Percentiles rank a stretch among this genome's conserved stretches.
Evolutionary conservation across 2,113 vertebrate genomes (phyloP).

Genomic region (Melospiza georgiana): DNA sequence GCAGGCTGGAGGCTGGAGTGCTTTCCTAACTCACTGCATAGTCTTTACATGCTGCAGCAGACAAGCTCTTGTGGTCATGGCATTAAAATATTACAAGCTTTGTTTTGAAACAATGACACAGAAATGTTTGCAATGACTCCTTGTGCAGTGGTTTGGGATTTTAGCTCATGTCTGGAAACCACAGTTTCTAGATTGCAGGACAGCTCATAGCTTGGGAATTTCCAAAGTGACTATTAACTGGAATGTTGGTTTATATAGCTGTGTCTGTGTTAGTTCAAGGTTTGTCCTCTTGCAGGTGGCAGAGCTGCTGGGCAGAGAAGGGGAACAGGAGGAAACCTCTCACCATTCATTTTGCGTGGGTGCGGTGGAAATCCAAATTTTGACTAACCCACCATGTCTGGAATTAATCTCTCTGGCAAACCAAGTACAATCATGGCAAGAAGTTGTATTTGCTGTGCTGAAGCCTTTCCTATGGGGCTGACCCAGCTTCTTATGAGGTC

Average conservation of each 20-base stretch:
- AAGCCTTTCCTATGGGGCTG: background rate
- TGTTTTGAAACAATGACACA: slow-evolving; percentile 72
- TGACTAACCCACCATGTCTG: background rate
- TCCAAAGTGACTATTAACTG: slow-evolving; percentile 67
- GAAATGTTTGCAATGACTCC: slow-evolving; percentile 59
- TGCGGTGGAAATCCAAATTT: slow-evolving; percentile 28
- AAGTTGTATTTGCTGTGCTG: background rate
- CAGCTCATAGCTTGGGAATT: slow-evolving; percentile 71
- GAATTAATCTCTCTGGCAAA: slow-evolving; percentile 40
- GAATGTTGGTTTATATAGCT: slow-evolving; percentile 40
- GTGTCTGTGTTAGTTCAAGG: slow-evolving; percentile 18
- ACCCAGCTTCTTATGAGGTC: background rate
- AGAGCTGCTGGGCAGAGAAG: background rate
- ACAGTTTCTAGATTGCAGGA: slow-evolving; percentile 72
- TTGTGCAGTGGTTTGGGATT: slow-evolving; percentile 69
- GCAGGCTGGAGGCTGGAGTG: background rate
- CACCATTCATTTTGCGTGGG: slow-evolving; percentile 9
- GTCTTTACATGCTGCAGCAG: slow-evolving; percentile 37
- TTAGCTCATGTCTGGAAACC: slow-evolving; percentile 71
- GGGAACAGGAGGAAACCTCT: slow-evolving; percentile 12
- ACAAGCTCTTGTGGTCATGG: slow-evolving; percentile 53
- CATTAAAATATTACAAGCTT: slow-evolving; percentile 72
- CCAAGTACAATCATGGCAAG: background rate
- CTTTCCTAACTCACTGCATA: slow-evolving; percentile 27
- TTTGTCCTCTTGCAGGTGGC: slow-evolving; percentile 66